Conservation (phyloP, 2,797 vertebrate species). For the Lemur catta region DNA sequence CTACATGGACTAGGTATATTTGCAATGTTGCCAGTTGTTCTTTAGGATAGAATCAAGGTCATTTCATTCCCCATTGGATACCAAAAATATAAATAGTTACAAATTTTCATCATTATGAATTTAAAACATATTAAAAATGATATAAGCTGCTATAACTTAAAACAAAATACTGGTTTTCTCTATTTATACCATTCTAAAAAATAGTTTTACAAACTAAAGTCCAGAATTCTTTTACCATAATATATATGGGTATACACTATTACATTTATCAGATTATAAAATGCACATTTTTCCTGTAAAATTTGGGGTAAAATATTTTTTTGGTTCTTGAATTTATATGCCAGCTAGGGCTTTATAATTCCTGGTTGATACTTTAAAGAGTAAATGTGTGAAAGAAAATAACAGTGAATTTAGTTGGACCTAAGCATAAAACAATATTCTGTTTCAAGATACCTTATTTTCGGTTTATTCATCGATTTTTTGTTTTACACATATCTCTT, state of each 20-base stretch:
- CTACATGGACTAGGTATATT: neutral
- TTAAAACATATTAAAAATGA: neutral
- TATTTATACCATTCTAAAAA: neutral
- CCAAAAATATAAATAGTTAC: neutral
- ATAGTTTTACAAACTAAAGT: neutral
- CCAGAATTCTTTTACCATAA: neutral
- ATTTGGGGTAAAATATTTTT: neutral
- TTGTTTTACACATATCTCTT: neutral
- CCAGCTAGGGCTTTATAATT: neutral
- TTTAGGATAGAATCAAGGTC: neutral
- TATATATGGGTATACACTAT: neutral
- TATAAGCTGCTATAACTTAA: neutral
- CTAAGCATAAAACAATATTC: neutral
- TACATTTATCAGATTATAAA: slow-evolving; percentile 2
- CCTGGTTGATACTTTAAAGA: neutral
- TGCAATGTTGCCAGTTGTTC: neutral
- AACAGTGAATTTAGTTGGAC: neutral
- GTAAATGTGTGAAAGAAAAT: neutral
- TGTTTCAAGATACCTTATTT: neutral
- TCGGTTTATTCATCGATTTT: neutral
- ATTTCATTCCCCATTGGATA: neutral
- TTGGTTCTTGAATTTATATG: neutral
- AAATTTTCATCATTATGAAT: neutral
- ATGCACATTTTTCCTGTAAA: neutral
- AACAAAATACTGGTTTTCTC: neutral